A percentile compares a stretch with the other conserved stretches of the same genome.
Evolutionary conservation across 1,140 invertebrate genomes (phyloP).

Genomic region (Meloidogyne floridensis): DNA sequence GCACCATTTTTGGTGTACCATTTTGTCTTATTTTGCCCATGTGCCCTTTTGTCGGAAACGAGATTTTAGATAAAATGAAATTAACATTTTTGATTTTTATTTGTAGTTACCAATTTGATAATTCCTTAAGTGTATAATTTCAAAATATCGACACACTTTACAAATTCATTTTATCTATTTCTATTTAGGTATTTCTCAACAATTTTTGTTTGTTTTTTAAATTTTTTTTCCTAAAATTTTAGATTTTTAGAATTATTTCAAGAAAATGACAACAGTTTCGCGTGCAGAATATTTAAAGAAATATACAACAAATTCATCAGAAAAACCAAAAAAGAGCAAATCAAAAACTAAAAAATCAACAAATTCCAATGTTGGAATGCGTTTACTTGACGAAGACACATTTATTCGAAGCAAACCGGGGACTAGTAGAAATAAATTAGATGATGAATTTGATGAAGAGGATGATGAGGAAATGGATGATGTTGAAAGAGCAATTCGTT

Average conservation of each 20-base stretch:
- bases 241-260: not conserved
- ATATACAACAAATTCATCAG: slow-evolving; percentile 31
- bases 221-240: no score
- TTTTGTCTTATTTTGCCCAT: no score
- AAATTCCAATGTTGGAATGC: slow-evolving; percentile 33
- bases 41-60: no score
- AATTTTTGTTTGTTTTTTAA: no score
- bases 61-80: no score
- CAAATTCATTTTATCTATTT: no score
- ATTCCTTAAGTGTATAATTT: no score
- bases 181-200: no score
- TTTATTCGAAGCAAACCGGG: slow-evolving; percentile 30
- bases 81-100: no score
- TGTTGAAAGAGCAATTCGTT: slow-evolving; percentile 16
- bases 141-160: no score
- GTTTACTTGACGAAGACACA: slow-evolving; percentile 45
- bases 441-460: slow-evolving; percentile 41
- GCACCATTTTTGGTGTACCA: no score
- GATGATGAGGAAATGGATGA: slow-evolving; percentile 41
- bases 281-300: slow-evolving; percentile 45
- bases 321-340: slow-evolving; percentile 41
- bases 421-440: slow-evolving; percentile 14
- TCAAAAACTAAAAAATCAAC: slow-evolving; percentile 40
- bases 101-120: no score
- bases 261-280: slow-evolving; percentile 15